Conservation (phyloP, 2,888 invertebrate genomes). For the Cerastis leucographa region DNA sequence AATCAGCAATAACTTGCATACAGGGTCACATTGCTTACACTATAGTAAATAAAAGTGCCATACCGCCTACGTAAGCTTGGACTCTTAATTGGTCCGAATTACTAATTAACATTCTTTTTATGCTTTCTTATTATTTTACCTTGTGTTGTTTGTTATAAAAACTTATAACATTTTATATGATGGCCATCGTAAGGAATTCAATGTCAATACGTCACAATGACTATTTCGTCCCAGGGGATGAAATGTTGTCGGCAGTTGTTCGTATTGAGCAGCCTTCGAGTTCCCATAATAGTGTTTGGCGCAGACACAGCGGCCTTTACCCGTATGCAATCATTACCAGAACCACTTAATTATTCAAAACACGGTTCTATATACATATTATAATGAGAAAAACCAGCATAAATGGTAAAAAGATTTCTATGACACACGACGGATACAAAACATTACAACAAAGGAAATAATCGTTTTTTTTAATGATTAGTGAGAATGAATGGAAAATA, state of each 20-base stretch:
- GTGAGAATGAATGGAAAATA: slow-evolving; percentile 74
- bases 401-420: slow-evolving; percentile 58
- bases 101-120: slow-evolving; percentile 45
- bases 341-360: slow-evolving; percentile 70
- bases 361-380: slow-evolving; percentile 58
- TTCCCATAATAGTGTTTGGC: slow-evolving; percentile 71
- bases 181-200: slow-evolving; percentile 39
- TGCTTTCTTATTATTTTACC: slow-evolving; percentile 21
- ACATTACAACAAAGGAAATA: slow-evolving; percentile 65
- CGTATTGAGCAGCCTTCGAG: slow-evolving; percentile 73
- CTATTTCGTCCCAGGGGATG: slow-evolving; percentile 73
- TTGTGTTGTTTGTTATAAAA: slow-evolving; percentile 30
- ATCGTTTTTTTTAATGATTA: slow-evolving; percentile 58
- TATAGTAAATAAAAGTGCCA: slow-evolving; percentile 38
- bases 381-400: slow-evolving; percentile 63
- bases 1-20: slow-evolving; percentile 43
- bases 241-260: slow-evolving; percentile 66
- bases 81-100: slow-evolving; percentile 60
- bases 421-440: slow-evolving; percentile 65
- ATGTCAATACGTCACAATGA: slow-evolving; percentile 55
- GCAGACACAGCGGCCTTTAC: slow-evolving; percentile 70
- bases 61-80: slow-evolving; percentile 33
- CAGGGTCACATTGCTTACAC: slow-evolving; percentile 57
- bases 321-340: slow-evolving; percentile 72
- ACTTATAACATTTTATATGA: slow-evolving; percentile 32